Conservation (phyloP, 2,113 vertebrate genomes). For the Pterophyllum scalare region DNA sequence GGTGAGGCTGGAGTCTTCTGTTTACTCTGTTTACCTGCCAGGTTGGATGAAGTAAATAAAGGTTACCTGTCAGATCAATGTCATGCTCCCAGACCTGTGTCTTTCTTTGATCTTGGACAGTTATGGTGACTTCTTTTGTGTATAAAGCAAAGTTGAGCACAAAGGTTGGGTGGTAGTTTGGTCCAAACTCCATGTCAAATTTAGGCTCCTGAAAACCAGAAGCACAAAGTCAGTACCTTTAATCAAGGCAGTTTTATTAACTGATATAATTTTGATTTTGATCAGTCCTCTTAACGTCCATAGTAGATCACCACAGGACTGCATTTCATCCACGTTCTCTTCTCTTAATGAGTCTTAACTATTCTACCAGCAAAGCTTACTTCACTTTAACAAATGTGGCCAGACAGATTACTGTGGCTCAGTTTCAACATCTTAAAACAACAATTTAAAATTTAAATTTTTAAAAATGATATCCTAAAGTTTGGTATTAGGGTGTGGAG, state of each 20-base stretch:
- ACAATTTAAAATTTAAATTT: no score
- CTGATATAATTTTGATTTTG: no score
- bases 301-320: no score
- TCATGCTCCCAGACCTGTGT: conserved; percentile 4
- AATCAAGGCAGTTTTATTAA: not conserved
- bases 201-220: not conserved
- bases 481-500: no score
- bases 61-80: not conserved
- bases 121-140: not conserved
- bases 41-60: not conserved
- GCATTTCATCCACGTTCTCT: no score
- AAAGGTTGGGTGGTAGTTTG: conserved; percentile 22
- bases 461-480: no score
- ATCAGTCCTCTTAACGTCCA: no score
- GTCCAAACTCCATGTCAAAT: conserved; percentile 11
- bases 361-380: no score
- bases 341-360: no score
- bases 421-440: no score
- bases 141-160: not conserved
- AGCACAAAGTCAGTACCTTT: not conserved
- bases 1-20: not conserved
- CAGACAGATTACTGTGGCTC: no score
- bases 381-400: no score
- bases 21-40: not conserved
- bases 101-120: not conserved